Conservation (phyloP, 2,113 vertebrate genomes). For the Serilophus lunatus region DNA sequence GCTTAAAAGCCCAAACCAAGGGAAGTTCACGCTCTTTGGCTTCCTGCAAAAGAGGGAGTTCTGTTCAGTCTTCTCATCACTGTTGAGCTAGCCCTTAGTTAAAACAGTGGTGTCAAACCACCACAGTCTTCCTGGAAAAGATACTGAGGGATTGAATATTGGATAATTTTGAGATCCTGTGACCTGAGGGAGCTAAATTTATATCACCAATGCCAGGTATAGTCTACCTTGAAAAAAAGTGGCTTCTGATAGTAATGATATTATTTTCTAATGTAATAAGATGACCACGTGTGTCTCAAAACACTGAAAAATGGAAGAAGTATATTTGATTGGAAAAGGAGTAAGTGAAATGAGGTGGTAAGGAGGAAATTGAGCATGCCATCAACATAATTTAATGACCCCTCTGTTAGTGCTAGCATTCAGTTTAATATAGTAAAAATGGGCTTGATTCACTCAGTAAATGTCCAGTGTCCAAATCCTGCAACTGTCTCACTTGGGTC, state of each 20-base stretch:
- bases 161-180: not conserved
- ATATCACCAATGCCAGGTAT: not conserved
- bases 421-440: not conserved
- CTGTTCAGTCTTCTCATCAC: no score
- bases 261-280: no score
- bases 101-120: no score
- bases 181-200: not conserved
- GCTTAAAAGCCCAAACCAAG: no score
- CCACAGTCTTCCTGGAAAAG: not conserved
- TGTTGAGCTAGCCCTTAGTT: no score
- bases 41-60: no score
- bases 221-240: not conserved
- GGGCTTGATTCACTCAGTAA: not conserved
- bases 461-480: not conserved
- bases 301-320: not conserved
- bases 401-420: not conserved
- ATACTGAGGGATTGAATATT: not conserved
- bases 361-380: not conserved
- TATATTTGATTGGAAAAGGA: not conserved
- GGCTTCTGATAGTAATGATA: not conserved
- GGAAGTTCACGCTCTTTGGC: no score
- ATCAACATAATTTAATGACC: not conserved
- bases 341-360: not conserved
- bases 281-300: not conserved
- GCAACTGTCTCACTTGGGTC: not conserved